Base-by-base conservation (phyloP, 2,113 vertebrate genomes). In the Phrynocephalus versicolor region DNA sequence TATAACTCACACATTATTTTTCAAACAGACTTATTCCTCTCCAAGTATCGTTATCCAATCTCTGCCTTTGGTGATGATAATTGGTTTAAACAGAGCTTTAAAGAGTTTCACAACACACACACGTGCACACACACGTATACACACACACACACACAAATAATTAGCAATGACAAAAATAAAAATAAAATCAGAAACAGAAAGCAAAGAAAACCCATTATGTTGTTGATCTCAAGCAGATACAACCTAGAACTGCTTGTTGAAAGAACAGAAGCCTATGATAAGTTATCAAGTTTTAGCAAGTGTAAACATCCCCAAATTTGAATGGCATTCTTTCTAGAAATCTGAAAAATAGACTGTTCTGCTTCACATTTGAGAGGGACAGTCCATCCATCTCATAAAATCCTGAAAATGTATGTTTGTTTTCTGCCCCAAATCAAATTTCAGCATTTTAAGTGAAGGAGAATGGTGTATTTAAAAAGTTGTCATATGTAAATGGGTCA, bases 401-500 rank as follows among this genome's bases (percentile, higher is more conserved):
- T 85, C 69, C 85, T 83, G 85, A 58, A 84, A 74, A 35, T 86
- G 79, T 51, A 82, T 23, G 13, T 51, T 27, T 27, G 86, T 83
- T 80, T 71, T 76, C 71, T 81, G 88, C 81, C 71, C 58, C 79
- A 85, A 90, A 90, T 25, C 16, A 78, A 93, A 91, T 37, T 70
- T 73, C 58, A 75, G 57, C 87, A 88, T 87, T 92, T 73, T 81
- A 80, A 92, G 57, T 93, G 84, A 90, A 80, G 78, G 55, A 89
- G 91, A 62, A 90, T 55, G 70, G 39, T 88, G 51, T 79, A 70
- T 1, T 0, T 85, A 80, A 94, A 93, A 79, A 94, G 78, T 3
- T 95, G 87, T 93, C 95, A 95, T 96, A 95, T 96, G 95, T 96
- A 97, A 96, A 96, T 95, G 88, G 94, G 95, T 97, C 96, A 93